These are phyloP conservation scores for Lophura nycthemera DNA, from an alignment of 2,113 vertebrate species.

Conservation along the genomic window DNA sequence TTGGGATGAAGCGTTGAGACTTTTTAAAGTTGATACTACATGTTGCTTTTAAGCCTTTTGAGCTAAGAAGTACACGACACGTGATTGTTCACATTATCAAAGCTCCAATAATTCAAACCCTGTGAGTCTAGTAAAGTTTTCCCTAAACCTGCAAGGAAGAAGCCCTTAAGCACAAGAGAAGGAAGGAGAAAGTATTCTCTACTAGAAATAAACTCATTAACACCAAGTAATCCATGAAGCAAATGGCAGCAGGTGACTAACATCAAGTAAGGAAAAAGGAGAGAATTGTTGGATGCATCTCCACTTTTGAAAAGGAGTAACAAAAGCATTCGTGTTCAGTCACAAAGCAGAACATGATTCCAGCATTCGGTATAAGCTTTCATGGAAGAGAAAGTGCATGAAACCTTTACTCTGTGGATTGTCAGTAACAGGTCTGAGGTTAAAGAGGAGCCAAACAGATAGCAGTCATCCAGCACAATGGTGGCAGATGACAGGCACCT, in stretches of 20 bases:
- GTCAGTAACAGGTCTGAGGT: not conserved
- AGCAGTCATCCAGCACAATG: not conserved
- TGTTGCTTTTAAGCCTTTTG: not conserved
- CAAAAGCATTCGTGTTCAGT: rapidly evolving
- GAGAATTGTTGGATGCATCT: not conserved
- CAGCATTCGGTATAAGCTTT: not conserved
- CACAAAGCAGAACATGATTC: not conserved
- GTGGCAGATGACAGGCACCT: not conserved
- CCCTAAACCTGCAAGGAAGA: not conserved
- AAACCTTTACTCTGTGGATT: not conserved
- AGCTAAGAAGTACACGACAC: rapidly evolving
- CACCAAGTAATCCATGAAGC: not conserved
- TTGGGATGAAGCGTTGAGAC: not conserved
- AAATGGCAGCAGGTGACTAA: not conserved
- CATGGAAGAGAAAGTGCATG: not conserved
- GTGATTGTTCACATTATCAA: not conserved
- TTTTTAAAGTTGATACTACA: not conserved
- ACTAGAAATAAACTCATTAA: not conserved
- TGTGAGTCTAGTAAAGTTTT: not conserved
- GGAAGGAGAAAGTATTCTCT: not conserved
- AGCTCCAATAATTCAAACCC: not conserved
- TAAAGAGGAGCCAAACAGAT: not conserved
- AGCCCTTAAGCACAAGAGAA: not conserved
- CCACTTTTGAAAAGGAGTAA: not conserved
- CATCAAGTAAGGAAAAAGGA: rapidly evolving